phyloP scores from a whole-genome alignment of 2,113 vertebrate genomes.

The Ceuthmochares aereus region DNA sequence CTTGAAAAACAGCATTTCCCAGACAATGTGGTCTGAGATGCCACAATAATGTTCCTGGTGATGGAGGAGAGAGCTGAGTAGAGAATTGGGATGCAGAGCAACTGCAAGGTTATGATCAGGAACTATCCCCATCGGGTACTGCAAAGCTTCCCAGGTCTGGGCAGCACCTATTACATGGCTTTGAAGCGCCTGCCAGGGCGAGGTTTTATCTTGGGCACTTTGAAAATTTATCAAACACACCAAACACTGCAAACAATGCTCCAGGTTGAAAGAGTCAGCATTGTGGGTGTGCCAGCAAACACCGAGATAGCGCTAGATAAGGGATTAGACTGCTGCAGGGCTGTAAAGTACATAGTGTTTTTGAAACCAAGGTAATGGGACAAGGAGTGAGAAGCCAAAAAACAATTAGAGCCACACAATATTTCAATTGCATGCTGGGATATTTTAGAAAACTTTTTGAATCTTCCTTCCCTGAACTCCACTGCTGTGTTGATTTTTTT shows the following conservation, averaged over 20 bases:
- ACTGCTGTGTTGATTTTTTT: background rate
- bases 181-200: background rate
- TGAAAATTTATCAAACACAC: background rate
- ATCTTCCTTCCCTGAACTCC: background rate
- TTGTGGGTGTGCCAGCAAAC: slow-evolving; percentile 11
- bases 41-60: accelerated
- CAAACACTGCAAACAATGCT: accelerated
- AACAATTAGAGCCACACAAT: background rate
- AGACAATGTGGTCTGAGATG: background rate
- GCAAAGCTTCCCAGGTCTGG: background rate
- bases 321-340: background rate
- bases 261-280: background rate
- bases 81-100: background rate
- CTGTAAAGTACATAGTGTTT: background rate
- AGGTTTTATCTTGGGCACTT: background rate
- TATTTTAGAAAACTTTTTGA: background rate
- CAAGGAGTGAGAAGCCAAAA: background rate
- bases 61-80: background rate
- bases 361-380: slow-evolving; percentile 17
- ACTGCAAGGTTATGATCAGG: background rate
- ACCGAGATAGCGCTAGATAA: background rate
- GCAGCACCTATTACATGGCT: background rate
- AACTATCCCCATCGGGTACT: background rate
- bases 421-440: background rate
- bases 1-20: background rate